Base-by-base conservation (phyloP, 1,140 invertebrate genomes). In the Nasonia giraulti region DNA sequence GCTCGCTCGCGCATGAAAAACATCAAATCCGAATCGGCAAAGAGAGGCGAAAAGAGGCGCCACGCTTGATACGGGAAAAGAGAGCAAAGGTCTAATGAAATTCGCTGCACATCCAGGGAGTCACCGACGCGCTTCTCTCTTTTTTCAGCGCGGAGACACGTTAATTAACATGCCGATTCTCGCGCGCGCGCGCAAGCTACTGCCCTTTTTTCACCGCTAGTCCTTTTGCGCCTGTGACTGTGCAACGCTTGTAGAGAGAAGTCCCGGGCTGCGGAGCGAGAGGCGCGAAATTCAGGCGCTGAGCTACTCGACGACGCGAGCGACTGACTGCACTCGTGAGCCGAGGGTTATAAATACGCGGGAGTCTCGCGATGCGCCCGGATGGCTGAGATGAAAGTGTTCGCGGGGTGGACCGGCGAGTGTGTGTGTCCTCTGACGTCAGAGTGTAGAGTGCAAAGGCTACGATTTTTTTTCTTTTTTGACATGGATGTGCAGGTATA, bases 91-190 rank as follows among this genome's bases (percentile, higher is more conserved):
- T 20, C 17, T 84, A 79, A 73, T 84, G 23, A 84, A 80, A 84
- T 74, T 78, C 37, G 62, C 50, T 76, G 11, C 27, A 37, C 55
- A 76, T 82, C 55, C 40, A 82, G 78, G 11, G 78, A 73, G 55
- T 62, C 11, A 47, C 40, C 37, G 78, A 37, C 17, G 66, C 14
- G 73, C 20, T 62, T n/a, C 55, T 86, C 85, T 85, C 74, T 75
- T 74, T 44, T 68, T n/a, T 37, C 5, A 37, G 55, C 20, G 55
- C 55, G 20, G 6, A 62, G 55, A n/a, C 55, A 62, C 83, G 33
- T 80, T 84, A 84, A 84, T 84, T 80, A 84, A 75, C 83, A 31
- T 50, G 69, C 31, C 77, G 77, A 84, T 75, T 84, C 69, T 74
- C 37, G 55, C 77, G 69, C 69, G 2, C 69, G 2, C 33, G 2